Base-by-base conservation (phyloP, 1,140 invertebrate genomes). In the Wiebesia pumilae region DNA sequence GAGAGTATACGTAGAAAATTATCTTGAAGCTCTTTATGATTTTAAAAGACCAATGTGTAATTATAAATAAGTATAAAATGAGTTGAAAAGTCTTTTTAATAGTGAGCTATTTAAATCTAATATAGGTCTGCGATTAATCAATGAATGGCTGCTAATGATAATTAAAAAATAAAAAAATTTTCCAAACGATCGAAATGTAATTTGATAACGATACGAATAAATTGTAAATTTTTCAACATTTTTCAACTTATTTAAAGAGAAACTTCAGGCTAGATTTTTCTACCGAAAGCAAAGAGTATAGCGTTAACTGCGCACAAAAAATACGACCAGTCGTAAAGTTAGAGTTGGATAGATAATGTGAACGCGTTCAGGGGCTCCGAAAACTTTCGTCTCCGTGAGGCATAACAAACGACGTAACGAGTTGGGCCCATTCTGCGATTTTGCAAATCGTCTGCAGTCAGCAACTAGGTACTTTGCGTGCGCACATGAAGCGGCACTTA, bases 361-460 rank as follows among this genome's bases (percentile, higher is more conserved):
- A 16, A 19, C 19, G n/a, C 9, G 30, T 33, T 27, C 24, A 6
- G 51, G 51, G 6, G 38, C 47, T 38, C 54, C 38, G 38, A 78
- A 78, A 84, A 78, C 35, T 78, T 65, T 78, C 16, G 27, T 43
- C 35, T 80, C 51, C 33, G 51, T 21, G 75, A 51, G 81, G 54
- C 78, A 79, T 85, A 83, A 79, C 84, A 85, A 89, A 89, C 33
- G 87, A 79, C 73, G 51, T 89, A 88, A 89, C 69, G 85, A 89
- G 79, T 43, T 82, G 77, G 58, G 81, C 79, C 85, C 87, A 81
- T 81, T 79, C 87, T 84, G 84, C 88, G 85, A 86, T 89, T 89
- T 85, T 83, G 58, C 43, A 81, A 81, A 85, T 86, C 81, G 71
- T 47, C 38, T 73, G 10, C 33, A 75, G 82, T 79, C 73, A 81